Evolutionary conservation across 2,113 vertebrate species (phyloP).

Genomic region (Pachycephala philippinensis): DNA sequence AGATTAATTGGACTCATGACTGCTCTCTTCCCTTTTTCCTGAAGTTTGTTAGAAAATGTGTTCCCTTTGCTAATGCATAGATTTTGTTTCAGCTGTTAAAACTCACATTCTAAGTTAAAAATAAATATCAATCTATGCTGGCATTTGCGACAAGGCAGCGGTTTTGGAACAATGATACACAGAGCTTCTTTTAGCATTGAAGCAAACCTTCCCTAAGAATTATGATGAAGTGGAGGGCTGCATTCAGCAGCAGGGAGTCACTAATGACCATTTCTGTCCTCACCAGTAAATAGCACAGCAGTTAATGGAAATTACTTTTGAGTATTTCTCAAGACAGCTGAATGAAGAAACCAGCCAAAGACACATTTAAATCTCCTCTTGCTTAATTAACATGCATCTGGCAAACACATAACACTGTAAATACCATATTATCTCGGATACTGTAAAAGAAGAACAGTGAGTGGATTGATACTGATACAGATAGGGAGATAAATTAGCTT

Average conservation of each 20-base stretch:
- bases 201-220: background rate
- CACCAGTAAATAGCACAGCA: slow-evolving; percentile 7
- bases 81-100: slow-evolving; percentile 13
- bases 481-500: slow-evolving; percentile 35
- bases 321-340: background rate
- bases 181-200: background rate
- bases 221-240: background rate
- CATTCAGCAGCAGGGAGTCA: slow-evolving; percentile 6
- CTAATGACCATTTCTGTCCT: slow-evolving; percentile 27
- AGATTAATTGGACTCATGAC: background rate
- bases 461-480: background rate
- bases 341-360: slow-evolving; percentile 14
- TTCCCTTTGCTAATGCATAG: background rate
- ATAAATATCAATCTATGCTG: background rate
- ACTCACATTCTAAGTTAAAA: background rate
- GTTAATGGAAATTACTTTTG: slow-evolving; percentile 32
- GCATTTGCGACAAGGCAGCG: background rate
- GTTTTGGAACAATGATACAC: background rate
- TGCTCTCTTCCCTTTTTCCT: background rate
- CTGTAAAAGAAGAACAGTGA: background rate
- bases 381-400: slow-evolving; percentile 28
- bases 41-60: background rate
- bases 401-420: slow-evolving; percentile 1
- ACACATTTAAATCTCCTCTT: background rate
- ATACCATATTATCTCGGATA: background rate